phyloP scores from a whole-genome alignment of 2,888 invertebrate species.

The Monopis laevigella region DNA sequence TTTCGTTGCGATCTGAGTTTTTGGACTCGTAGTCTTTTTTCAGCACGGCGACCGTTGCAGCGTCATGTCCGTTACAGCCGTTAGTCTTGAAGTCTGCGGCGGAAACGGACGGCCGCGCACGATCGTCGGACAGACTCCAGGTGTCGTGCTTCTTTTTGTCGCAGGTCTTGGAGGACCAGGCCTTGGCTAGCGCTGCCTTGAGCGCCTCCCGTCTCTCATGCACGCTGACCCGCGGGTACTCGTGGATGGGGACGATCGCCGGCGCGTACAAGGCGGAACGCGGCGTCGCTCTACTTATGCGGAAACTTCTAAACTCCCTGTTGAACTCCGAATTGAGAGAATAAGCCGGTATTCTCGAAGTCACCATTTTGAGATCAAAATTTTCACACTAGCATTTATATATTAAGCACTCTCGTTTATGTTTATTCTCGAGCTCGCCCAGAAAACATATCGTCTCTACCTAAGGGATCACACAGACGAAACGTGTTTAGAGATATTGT shows the following conservation, averaged over 20 bases:
- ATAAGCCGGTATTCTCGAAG: conserved; percentile 71
- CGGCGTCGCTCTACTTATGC: conserved; percentile 60
- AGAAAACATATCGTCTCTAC: conserved; percentile 63
- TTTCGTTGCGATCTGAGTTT: conserved; percentile 43
- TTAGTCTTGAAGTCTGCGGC: conserved; percentile 45
- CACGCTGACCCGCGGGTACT: conserved; percentile 68
- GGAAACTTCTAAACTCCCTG: conserved; percentile 68
- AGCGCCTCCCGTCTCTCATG: conserved; percentile 62
- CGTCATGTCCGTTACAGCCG: conserved; percentile 36
- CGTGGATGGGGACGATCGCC: conserved; percentile 68
- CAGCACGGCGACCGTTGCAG: conserved; percentile 48
- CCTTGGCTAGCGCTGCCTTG: conserved; percentile 60
- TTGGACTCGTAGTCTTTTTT: conserved; percentile 58
- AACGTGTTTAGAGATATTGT: conserved; percentile 35
- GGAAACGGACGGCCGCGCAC: conserved; percentile 42
- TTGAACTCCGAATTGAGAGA: conserved; percentile 71
- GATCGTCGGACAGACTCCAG: conserved; percentile 51
- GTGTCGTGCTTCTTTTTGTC: conserved; percentile 58
- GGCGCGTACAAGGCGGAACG: conserved; percentile 59
- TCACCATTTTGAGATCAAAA: conserved; percentile 69
- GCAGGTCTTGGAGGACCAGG: conserved; percentile 55
- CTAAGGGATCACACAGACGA: conserved; percentile 29
- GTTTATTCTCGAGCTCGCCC: conserved; percentile 48
- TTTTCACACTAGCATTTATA: conserved; percentile 42
- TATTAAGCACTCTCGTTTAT: conserved; percentile 45